These are phyloP conservation scores for Megalopta genalis DNA, from an alignment of 1,140 invertebrate species.

Conservation along the genomic window DNA sequence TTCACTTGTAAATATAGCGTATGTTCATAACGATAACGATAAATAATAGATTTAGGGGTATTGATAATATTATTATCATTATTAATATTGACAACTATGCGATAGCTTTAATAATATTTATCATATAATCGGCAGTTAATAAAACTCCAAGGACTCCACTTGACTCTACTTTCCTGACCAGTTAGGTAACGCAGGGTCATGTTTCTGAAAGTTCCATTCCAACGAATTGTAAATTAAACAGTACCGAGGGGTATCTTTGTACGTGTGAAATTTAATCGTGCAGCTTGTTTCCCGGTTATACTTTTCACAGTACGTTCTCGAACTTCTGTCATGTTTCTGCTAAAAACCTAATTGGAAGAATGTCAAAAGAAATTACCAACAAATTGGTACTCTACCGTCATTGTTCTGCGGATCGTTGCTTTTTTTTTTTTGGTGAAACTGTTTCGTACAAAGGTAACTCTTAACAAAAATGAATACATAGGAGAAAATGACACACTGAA, in stretches of 20 bases:
- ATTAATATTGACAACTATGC: slow-evolving; percentile 74
- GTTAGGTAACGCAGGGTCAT: slow-evolving; percentile 28
- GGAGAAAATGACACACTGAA: slow-evolving; percentile 57
- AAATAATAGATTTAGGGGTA: slow-evolving; percentile 73
- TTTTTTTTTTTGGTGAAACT: slow-evolving; percentile 3
- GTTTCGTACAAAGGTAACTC: slow-evolving; percentile 40
- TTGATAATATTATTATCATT: slow-evolving; percentile 70
- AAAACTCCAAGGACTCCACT: slow-evolving; percentile 47
- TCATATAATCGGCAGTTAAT: slow-evolving; percentile 60
- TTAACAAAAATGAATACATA: slow-evolving; percentile 15
- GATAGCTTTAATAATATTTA: slow-evolving; percentile 75
- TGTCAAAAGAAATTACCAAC: no score
- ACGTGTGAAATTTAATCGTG: slow-evolving; percentile 3
- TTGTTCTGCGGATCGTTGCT: neutral
- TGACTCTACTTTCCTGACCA: slow-evolving; percentile 50
- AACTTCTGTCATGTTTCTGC: neutral
- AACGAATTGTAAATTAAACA: slow-evolving; percentile 26
- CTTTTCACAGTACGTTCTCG: neutral
- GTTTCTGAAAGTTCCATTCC: slow-evolving; percentile 36
- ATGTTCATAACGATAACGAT: slow-evolving; percentile 67
- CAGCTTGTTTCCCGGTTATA: neutral
- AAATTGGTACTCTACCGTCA: neutral
- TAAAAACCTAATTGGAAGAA: no score
- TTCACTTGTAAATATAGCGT: slow-evolving; percentile 78
- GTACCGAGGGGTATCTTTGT: slow-evolving; percentile 28